Percentiles rank a stretch among this genome's conserved stretches.
Conservation (phyloP, 2,888 invertebrate species). For the Xestia xanthographa region DNA sequence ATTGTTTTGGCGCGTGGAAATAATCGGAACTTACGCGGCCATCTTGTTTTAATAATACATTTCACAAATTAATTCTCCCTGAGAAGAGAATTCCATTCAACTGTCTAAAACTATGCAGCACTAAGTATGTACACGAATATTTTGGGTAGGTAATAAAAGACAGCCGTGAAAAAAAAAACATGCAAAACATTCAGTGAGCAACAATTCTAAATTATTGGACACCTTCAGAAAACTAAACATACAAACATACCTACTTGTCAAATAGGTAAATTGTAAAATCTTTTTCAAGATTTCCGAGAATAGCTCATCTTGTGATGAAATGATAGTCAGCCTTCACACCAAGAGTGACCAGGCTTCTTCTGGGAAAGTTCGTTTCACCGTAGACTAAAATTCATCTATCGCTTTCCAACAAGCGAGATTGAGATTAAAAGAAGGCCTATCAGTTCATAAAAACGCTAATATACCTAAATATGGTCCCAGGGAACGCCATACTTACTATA, state of each 20-base stretch:
- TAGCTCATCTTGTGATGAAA: neutral
- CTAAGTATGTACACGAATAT: too few species aligned
- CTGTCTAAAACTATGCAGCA: too few species aligned
- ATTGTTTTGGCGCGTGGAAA: too few species aligned
- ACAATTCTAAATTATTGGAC: neutral
- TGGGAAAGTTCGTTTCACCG: neutral
- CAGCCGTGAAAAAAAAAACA: too few species aligned
- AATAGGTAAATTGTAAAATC: neutral
- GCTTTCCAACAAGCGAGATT: neutral
- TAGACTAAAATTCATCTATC: neutral
- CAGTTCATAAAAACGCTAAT: neutral
- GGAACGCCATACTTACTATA: too few species aligned
- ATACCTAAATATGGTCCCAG: neutral
- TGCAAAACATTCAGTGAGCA: neutral
- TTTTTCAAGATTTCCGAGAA: neutral
- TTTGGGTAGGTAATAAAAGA: neutral
- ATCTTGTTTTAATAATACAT: too few species aligned
- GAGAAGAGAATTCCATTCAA: too few species aligned
- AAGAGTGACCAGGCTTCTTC: neutral
- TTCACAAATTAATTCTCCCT: too few species aligned
- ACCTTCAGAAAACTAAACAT: slow-evolving; percentile 2
- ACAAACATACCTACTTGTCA: neutral
- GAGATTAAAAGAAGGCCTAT: neutral
- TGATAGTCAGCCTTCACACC: neutral
- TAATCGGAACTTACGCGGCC: too few species aligned